Evolutionary conservation across 2,888 invertebrate species (phyloP), one percentile per base, ranked within the genome.

Genomic region (Tetranychus truncatus): DNA sequence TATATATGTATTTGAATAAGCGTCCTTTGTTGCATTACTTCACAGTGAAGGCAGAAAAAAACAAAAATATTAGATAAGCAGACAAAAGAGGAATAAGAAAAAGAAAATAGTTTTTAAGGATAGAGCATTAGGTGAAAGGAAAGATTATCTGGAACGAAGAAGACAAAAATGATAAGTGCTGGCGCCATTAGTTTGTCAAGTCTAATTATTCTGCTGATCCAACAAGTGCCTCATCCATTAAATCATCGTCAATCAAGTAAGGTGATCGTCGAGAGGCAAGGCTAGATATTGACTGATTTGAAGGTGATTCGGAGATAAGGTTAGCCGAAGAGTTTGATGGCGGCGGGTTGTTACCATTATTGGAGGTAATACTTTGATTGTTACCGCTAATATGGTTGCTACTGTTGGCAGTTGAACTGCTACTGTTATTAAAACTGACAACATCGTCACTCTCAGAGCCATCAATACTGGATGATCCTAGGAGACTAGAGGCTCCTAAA

Each of bases 191-290:
- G 55, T 55, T 55, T 55, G 55, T 55, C 15, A n/a, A 71, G 18
- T 24, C 15, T 9, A 72, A 73, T 73, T 73, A 73, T 65, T 73
- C 73, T 73, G n/a, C 65, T 45, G 72, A 72, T 11, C 73, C 86
- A 9, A 90, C 89, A 73, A 92, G 84, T 7, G 91, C 91, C 82
- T 91, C 91, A 82, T 92, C 91, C 90, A 91, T 91, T 24, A 92
- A 87, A 81, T 92, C 92, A 82, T 93, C 92, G 81, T 92, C 92
- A 72, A 91, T 90, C 79, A 90, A 89, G 80, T 89, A 89, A 21
- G 91, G 90, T 1, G 83, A 82, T 7, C 90, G 89, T 76, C 81
- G 81, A 45, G 79, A 76, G 65, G 79, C 75, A 11, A 69, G 69
- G 78, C 78, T 79, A 11, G 78, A 78, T 20, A 76, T 77, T 24